Percentiles rank a stretch among this genome's conserved stretches.
Evolutionary conservation across 2,797 vertebrate species (phyloP).

Genomic region (Pteronotus mesoamericanus): DNA sequence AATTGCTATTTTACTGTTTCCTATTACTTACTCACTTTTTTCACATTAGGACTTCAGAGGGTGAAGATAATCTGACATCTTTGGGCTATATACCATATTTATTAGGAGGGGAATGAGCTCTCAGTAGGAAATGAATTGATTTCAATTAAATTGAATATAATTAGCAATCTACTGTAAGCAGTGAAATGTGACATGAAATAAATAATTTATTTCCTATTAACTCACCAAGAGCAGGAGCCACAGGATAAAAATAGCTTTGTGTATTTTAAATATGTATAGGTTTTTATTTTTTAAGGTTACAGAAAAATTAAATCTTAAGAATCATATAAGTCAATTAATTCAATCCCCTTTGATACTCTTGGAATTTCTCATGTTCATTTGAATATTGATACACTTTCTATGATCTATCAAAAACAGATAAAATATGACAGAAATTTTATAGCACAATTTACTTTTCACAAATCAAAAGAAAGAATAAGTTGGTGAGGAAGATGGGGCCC

Average conservation of each 20-base stretch:
- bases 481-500: too few relatives aligned
- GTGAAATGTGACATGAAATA: conserved; percentile 6
- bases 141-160: conserved; percentile 27
- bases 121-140: background rate
- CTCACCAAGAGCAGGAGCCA: background rate
- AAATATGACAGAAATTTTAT: conserved; percentile 51
- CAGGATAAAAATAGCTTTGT: background rate
- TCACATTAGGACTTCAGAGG: background rate
- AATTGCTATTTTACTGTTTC: background rate
- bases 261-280: background rate
- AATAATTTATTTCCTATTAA: conserved; percentile 19
- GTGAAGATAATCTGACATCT: background rate
- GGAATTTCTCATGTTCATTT: background rate
- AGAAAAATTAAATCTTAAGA: background rate
- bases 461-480: conserved; percentile 49
- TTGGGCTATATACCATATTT: background rate
- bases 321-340: background rate
- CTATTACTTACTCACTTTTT: background rate
- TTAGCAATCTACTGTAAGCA: background rate
- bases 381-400: background rate
- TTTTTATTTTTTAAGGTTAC: conserved; percentile 17
- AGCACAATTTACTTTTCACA: conserved; percentile 41
- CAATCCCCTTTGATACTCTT: background rate
- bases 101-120: background rate
- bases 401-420: conserved; percentile 30